phyloP scores from a whole-genome alignment of 2,888 invertebrate species.

The Cinara cedri region DNA sequence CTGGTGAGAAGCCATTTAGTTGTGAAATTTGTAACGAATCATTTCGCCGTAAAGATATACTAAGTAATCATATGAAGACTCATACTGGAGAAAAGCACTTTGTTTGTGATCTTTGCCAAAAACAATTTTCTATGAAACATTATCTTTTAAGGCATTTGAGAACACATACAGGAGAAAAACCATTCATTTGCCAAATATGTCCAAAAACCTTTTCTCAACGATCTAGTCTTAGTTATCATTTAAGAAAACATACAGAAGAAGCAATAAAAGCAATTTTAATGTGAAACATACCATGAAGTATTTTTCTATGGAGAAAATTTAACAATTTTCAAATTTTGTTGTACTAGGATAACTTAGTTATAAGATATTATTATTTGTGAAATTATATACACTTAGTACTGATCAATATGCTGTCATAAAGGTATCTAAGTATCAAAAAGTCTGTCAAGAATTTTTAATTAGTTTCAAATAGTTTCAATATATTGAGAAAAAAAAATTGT shows the following conservation, averaged over 20 bases:
- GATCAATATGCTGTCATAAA: too few relatives aligned
- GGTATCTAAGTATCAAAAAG: too few relatives aligned
- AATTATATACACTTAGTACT: too few relatives aligned
- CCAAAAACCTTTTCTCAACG: constrained; percentile 45
- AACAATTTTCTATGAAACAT: constrained; percentile 51
- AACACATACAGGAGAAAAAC: constrained; percentile 55
- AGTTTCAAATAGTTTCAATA: too few relatives aligned
- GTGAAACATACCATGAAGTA: constrained; percentile 13
- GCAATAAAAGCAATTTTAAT: constrained; percentile 30
- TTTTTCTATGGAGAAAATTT: constrained; percentile 9
- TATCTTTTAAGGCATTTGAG: constrained; percentile 47
- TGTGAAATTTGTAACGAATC: constrained; percentile 52
- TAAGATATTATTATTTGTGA: too few relatives aligned
- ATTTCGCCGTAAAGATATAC: constrained; percentile 41
- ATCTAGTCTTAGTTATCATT: constrained; percentile 30
- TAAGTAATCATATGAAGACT: constrained; percentile 43
- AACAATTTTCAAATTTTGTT: not conserved
- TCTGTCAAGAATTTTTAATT: too few relatives aligned
- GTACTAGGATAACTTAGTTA: too few relatives aligned
- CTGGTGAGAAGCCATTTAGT: constrained; percentile 48
- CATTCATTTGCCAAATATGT: constrained; percentile 49
- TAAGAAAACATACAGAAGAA: constrained; percentile 38
- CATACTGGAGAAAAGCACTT: constrained; percentile 54
- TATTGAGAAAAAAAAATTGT: too few relatives aligned
- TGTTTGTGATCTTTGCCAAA: constrained; percentile 46